Base-by-base conservation (phyloP, 2,113 vertebrate species). In the Dissostichus mawsoni region DNA sequence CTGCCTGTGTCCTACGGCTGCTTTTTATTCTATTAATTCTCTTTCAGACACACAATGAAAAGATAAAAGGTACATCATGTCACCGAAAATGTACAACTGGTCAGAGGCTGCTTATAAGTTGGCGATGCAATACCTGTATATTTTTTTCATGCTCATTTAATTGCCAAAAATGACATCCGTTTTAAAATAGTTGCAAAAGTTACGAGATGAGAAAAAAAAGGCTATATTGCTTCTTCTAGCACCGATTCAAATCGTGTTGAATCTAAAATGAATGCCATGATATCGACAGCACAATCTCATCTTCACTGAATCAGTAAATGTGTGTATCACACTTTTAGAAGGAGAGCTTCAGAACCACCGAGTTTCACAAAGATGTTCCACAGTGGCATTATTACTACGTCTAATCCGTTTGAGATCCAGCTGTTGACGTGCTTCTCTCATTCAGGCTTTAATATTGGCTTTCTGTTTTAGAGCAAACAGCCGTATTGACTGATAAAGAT, bases 381-480 rank as follows among this genome's bases (percentile, higher is more conserved):
- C n/a, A 4, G 1, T 73, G 59, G 51, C 63, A 58, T 79, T 72
- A 66, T 70, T 61, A 57, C 48, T 14, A 48, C 58, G 50, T 64
- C 51, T n/a, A 62, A 65, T 69, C 67, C 55, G 17, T 61, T n/a
- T 25, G 4, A 65, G 29, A 80, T 17, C 23, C 47, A 69, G 53
- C 52, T 25, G 61, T n/a, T 75, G 58, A 64, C 1, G 8, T 11
- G 11, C 45, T 48, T 25, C 16, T 68, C 52, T 47, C 47, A 7
- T 36, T 52, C 59, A 64, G 61, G 11, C 52, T 74, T 68, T 67
- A 53, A 58, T 45, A 76, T 69, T 44, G 64, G 51, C 51, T 68
- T 79, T 69, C 47, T 80, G 59, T 79, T 76, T 52, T 23, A 45
- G 69, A 18, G 25, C 83, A 85, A 85, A 85, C 33, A n/a, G 53